These are phyloP conservation scores for Epinephelus awoara DNA, from an alignment of 2,797 vertebrate genomes.

Conservation along the genomic window DNA sequence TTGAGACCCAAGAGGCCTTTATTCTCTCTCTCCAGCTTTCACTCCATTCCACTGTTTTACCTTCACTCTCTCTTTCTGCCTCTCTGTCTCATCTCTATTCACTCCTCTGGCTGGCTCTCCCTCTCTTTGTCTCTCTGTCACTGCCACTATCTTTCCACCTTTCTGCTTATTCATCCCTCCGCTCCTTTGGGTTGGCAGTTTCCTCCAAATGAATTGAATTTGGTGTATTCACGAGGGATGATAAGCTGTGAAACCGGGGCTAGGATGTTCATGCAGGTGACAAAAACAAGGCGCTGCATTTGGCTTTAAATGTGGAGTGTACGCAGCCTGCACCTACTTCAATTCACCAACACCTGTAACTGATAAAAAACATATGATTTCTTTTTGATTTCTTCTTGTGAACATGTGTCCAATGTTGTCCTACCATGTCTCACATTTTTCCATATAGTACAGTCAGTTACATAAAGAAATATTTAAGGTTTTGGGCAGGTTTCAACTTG, in stretches of 20 bases:
- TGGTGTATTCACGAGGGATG: background rate
- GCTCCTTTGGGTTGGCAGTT: conserved; percentile 1
- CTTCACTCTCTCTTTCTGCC: conserved; percentile 17
- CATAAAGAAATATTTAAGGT: no score
- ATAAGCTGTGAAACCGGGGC: conserved; percentile 25
- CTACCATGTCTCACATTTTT: background rate
- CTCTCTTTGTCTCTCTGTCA: background rate
- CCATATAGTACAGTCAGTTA: background rate
- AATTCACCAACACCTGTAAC: background rate
- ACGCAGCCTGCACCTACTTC: background rate
- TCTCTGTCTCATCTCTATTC: conserved; percentile 6
- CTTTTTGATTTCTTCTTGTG: background rate
- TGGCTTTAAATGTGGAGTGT: conserved; percentile 5
- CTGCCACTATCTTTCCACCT: conserved; percentile 19
- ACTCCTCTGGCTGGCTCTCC: background rate
- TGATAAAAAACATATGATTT: background rate
- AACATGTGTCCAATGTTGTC: background rate
- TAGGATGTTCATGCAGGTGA: conserved; percentile 6
- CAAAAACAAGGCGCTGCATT: background rate
- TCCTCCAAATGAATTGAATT: conserved; percentile 9
- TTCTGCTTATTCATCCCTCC: conserved; percentile 20
- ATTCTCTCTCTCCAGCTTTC: conserved; percentile 31
- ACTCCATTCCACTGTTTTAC: conserved; percentile 27
- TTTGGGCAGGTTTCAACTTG: no score
- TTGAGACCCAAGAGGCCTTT: conserved; percentile 77